Percentiles rank a stretch among this genome's conserved stretches.
Evolutionary conservation across 2,888 invertebrate species (phyloP).

Genomic region (Beris chalybata): DNA sequence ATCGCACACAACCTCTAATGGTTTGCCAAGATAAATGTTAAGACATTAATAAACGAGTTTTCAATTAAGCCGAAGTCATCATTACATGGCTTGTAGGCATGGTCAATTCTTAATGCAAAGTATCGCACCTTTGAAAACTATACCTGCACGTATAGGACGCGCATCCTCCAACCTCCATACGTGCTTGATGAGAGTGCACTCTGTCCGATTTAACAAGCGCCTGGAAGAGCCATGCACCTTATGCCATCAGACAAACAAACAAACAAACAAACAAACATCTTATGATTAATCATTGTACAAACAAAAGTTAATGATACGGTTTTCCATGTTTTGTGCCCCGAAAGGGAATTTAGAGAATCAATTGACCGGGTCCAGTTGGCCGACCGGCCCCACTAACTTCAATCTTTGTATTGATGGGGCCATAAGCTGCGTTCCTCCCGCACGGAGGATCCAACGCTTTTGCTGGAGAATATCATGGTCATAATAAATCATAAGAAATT

Average conservation of each 20-base stretch:
- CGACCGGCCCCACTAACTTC: too few relatives aligned
- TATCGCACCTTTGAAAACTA: slow-evolving; percentile 19
- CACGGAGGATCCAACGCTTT: neutral
- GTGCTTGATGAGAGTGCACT: too few relatives aligned
- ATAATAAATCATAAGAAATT: slow-evolving; percentile 24
- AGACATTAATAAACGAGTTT: slow-evolving; percentile 38
- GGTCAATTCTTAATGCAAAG: slow-evolving; percentile 29
- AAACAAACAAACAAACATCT: slow-evolving; percentile 4
- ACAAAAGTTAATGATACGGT: slow-evolving; percentile 37
- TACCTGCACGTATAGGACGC: too few relatives aligned
- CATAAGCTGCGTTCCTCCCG: neutral
- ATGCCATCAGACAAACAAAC: too few relatives aligned
- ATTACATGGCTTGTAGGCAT: slow-evolving; percentile 22
- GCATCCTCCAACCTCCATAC: too few relatives aligned
- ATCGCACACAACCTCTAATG: slow-evolving; percentile 3
- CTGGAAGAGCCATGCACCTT: too few relatives aligned
- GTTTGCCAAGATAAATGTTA: slow-evolving; percentile 31
- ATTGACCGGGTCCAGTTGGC: neutral
- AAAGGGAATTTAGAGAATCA: slow-evolving; percentile 29
- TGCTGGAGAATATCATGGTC: neutral
- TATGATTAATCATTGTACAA: slow-evolving; percentile 36
- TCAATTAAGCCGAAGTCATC: slow-evolving; percentile 34
- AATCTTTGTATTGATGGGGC: too few relatives aligned
- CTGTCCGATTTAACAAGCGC: too few relatives aligned
- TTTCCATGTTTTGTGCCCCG: slow-evolving; percentile 29